Evolutionary conservation across 1,140 invertebrate species (phyloP), one percentile per base, ranked within the genome.

Genomic region (Dufourea novaeangliae): DNA sequence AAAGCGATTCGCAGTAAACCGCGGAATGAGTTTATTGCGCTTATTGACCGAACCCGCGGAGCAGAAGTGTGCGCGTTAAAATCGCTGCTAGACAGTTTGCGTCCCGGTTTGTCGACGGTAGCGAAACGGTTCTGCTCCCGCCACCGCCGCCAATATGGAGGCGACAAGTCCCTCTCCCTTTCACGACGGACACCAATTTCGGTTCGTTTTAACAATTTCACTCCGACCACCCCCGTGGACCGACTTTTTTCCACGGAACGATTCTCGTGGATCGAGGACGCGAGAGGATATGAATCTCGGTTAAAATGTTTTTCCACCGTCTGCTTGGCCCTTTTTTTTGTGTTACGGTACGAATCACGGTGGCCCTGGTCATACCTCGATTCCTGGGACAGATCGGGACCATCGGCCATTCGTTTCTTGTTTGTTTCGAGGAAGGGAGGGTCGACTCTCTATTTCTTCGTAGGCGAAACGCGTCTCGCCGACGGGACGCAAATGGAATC

Each of bases 1-100:
- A 92, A 93, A 93, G 86, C 92, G 85, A 93, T 93, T 91, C 85
- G 86, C 89, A 90, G 87, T 92, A 90, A 92, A 92, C 80, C 87
- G 78, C 78, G 78, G 88, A 92, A 93, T 93, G 91, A 92, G 88
- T 92, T 93, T 92, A 92, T 93, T 91, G 89, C 91, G 89, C 89
- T 93, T 91, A 92, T 93, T 93, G 92, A 85, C 87, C 84, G 62
- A 72, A 72, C 27, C 39, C 69, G 27, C 57, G 83, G 73, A 89
- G 70, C 88, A 91, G 89, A 91, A 91, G 88, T 86, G 88, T 77
- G 72, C 79, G 80, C 81, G 83, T 87, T 88, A 83, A 87, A 91
- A 85, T 74, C 81, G 79, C 68, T 59, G 69, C 59, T 71, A 22
- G 34, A 75, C 59, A 41, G 63, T 71, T 67, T 62, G 72, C 56